Base-by-base conservation (phyloP, 2,888 invertebrate species). In the Muscina levida region DNA sequence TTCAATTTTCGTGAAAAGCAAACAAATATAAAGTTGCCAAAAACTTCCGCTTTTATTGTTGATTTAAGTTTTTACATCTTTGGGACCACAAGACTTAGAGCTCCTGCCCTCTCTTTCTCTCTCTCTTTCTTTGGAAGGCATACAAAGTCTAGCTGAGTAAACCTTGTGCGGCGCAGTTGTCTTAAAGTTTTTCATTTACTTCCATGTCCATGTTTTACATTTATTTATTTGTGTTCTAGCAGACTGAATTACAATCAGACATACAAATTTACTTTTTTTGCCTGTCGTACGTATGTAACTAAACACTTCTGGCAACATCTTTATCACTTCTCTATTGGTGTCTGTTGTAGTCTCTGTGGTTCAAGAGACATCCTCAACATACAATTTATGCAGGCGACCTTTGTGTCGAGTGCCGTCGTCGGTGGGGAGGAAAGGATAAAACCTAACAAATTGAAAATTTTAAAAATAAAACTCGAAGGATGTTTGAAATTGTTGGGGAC, bases 121-220 rank as follows among this genome's bases (percentile, higher is more conserved):
- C n/a, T n/a, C n/a, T n/a, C n/a, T n/a, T n/a, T n/a, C n/a, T n/a
- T n/a, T n/a, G n/a, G n/a, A n/a, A n/a, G n/a, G n/a, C n/a, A n/a
- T n/a, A n/a, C n/a, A n/a, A n/a, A n/a, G n/a, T n/a, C n/a, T 37
- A 37, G 37, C 37, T 37, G 37, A 37, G 10, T 37, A 10, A 10
- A 22, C 51, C 15, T 22, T 37, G 37, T n/a, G n/a, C n/a, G n/a
- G n/a, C n/a, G 39, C 59, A 59, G 39, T 66, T 44, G 56, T 66
- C 66, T 56, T 37, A 44, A 66, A 66, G 65, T 66, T 73, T 72
- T 73, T 73, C 66, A 57, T 73, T 72, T 72, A 72, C 51, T 51
- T 62, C 46, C 19, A 24, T 31, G 37, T 51, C 44, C 17, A 46
- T 37, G 48, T 39, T 72, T 26, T 62, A 39, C 62, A 53, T 39